phyloP scores from a whole-genome alignment of 2,888 invertebrate genomes.

The Ophion slaviceki region DNA sequence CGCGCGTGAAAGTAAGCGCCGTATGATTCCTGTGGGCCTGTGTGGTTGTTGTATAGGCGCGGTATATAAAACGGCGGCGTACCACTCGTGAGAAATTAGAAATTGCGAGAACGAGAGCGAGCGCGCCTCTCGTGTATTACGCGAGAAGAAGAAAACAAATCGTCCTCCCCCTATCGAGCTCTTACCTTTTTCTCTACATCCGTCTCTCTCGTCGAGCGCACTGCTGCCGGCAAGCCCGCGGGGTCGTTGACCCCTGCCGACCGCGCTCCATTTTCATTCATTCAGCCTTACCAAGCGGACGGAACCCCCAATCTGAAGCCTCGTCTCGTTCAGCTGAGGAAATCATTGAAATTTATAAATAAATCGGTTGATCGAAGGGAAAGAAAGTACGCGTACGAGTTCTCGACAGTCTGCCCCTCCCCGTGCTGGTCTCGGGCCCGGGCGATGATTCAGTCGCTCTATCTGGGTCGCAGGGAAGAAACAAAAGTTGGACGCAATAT shows the following conservation, averaged over 20 bases:
- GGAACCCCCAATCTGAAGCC: neutral
- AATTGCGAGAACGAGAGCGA: constrained; percentile 55
- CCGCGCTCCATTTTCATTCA: constrained; percentile 46
- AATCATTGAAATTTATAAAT: neutral
- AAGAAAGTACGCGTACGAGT: neutral
- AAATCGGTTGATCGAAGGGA: neutral
- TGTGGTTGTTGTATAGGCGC: constrained; percentile 7
- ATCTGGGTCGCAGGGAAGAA: neutral
- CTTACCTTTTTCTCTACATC: constrained; percentile 21
- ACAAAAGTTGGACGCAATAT: neutral
- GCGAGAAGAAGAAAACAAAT: constrained; percentile 34
- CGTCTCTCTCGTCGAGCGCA: constrained; percentile 26
- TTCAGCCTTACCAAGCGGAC: constrained; percentile 13
- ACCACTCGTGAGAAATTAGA: constrained; percentile 62
- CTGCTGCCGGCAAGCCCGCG: constrained; percentile 51
- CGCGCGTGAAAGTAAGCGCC: constrained; percentile 80
- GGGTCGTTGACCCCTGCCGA: constrained; percentile 65
- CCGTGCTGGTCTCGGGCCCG: neutral
- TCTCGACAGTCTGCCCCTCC: neutral
- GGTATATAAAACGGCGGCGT: constrained; percentile 47
- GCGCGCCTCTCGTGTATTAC: constrained; percentile 12
- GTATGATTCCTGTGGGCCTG: constrained; percentile 64
- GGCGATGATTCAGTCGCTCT: neutral
- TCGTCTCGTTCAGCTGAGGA: neutral
- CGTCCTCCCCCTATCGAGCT: constrained; percentile 53